These are phyloP conservation scores for Hydropsyche betteni DNA, from an alignment of 2,888 invertebrate species.

Conservation along the genomic window DNA sequence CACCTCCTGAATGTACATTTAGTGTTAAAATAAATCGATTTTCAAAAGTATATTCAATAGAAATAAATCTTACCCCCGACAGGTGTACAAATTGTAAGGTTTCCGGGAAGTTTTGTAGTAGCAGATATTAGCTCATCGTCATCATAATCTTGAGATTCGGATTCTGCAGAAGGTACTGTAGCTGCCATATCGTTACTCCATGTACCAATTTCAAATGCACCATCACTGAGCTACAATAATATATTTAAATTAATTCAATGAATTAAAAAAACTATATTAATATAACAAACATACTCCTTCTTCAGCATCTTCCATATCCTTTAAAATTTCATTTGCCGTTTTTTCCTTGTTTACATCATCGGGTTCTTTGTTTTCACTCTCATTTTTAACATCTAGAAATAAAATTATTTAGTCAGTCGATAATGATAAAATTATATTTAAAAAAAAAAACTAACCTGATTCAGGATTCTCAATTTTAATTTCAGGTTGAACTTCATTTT, in stretches of 20 bases:
- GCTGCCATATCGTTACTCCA: slow-evolving; percentile 93
- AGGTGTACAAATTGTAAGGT: slow-evolving; percentile 71
- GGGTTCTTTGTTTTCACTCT: slow-evolving; percentile 57
- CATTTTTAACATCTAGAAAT: slow-evolving; percentile 25
- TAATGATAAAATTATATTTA: background rate
- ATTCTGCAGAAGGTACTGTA: slow-evolving; percentile 57
- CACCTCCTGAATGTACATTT: slow-evolving; percentile 57
- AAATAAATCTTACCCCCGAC: slow-evolving; percentile 58
- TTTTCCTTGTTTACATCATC: slow-evolving; percentile 56
- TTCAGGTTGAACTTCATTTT: slow-evolving; percentile 26
- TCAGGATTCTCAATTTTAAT: background rate
- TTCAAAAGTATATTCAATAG: background rate
- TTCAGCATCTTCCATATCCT: slow-evolving; percentile 59
- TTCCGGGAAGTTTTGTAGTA: slow-evolving; percentile 60
- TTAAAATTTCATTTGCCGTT: slow-evolving; percentile 61
- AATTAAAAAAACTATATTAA: background rate
- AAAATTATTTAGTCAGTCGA: background rate
- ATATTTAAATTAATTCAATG: background rate
- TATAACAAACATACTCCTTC: slow-evolving; percentile 57
- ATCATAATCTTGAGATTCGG: slow-evolving; percentile 11
- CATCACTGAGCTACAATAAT: slow-evolving; percentile 51
- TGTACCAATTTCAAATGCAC: slow-evolving; percentile 85
- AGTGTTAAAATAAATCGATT: background rate
- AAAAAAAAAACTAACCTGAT: slow-evolving; percentile 12
- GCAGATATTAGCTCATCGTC: slow-evolving; percentile 31